These are phyloP conservation scores for Chironomus riparius DNA, from an alignment of 2,888 invertebrate genomes.

Conservation along the genomic window DNA sequence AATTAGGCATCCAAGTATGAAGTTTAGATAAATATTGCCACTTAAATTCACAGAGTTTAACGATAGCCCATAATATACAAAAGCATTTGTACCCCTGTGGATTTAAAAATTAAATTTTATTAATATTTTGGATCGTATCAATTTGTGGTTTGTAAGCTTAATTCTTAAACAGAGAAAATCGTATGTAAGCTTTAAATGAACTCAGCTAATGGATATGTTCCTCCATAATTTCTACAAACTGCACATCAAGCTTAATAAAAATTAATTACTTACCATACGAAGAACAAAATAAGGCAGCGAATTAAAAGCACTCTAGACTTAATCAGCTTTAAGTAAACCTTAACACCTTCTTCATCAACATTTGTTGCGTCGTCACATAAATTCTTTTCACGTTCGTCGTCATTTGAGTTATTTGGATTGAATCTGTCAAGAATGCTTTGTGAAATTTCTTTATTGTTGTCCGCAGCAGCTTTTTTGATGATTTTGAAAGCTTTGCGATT, in stretches of 20 bases:
- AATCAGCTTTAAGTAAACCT: not conserved
- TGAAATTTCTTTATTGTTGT: slow-evolving; percentile 46
- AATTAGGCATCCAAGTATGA: slow-evolving; percentile 51
- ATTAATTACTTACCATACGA: slow-evolving; percentile 9
- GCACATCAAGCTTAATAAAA: no score
- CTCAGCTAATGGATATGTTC: no score
- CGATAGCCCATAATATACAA: slow-evolving; percentile 60
- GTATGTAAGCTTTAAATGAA: no score
- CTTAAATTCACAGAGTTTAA: slow-evolving; percentile 55
- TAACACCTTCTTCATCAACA: not conserved
- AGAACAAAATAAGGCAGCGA: slow-evolving; percentile 8
- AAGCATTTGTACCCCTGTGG: slow-evolving; percentile 52
- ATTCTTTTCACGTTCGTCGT: not conserved
- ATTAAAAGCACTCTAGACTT: not conserved
- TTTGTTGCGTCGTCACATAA: not conserved
- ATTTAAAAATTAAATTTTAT: not conserved
- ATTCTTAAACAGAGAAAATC: no score
- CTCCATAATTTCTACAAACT: no score
- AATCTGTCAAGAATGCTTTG: slow-evolving; percentile 36
- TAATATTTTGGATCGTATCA: not conserved
- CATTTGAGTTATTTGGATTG: not conserved
- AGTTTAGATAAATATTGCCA: slow-evolving; percentile 60
- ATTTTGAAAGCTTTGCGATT: slow-evolving; percentile 47
- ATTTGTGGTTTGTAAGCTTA: no score
- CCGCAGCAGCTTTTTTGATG: slow-evolving; percentile 48